Evolutionary conservation across 2,888 invertebrate genomes (phyloP), one percentile per base, ranked within the genome.

Genomic region (Liposcelis brunnea): DNA sequence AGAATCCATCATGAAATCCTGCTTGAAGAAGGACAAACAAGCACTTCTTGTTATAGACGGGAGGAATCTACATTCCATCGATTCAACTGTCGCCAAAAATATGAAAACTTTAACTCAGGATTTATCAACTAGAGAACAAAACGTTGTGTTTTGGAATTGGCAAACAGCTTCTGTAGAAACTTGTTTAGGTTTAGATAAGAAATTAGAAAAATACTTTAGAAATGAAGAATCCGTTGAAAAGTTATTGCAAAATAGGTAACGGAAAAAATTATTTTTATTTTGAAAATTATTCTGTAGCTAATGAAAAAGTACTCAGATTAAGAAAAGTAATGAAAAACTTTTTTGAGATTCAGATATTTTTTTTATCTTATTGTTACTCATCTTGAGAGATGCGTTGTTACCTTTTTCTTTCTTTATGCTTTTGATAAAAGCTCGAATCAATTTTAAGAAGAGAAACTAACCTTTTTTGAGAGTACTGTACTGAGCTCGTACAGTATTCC

Each of bases 21-120:
- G 55, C 40, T 42, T 47, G 6, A 43, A 49, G 6, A 48, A 50
- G 18, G 51, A 52, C 14, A 46, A 50, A 8, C 51, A 52, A 1
- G 53, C 53, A 15, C 47, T 55, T 11, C 49, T 57, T 12, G 52
- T 53, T 33, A 47, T 70, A 10, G 63, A 72, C 54, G 69, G 75
- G n/a, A 62, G 62, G 49, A 69, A 69, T 52, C 63, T 76, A 26
- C 64, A 62, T 44, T 67, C 66, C 51, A 71, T 75, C 51, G 77
- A 77, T 57, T 67, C 69, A 4, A 76, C 76, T 1, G 72, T 74
- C 8, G 74, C 71, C 11, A 66, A 70, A 61, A 74, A 70, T 53
- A 58, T 75, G 18, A 61, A 68, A 49, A 63, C 68, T 8, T 56
- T 74, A 21, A 59, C 64, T 2, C 66, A 70, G 44, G 75, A 75